Conservation (phyloP, 2,797 vertebrate species). For the Stomatorhinus walkeri region DNA sequence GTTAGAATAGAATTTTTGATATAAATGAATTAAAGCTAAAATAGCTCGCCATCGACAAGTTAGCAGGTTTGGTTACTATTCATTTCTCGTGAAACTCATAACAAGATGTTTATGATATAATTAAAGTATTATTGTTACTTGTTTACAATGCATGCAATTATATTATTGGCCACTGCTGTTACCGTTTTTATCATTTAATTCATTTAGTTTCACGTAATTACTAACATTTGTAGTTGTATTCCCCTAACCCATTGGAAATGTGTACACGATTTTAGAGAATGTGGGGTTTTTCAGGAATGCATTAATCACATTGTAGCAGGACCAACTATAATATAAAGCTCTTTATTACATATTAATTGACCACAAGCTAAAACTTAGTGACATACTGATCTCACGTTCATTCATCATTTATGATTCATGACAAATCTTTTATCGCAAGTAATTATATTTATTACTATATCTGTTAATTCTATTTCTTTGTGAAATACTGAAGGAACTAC, state of each 20-base stretch:
- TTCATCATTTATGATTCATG: no score
- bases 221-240: not conserved
- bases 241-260: no score
- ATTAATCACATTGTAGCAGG: no score
- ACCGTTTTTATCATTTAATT: not conserved
- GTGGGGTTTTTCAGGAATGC: no score
- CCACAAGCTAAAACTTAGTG: no score
- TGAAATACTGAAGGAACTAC: not conserved
- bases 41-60: not conserved
- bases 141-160: not conserved
- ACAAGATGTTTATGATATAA: not conserved
- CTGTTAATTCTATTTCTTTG: not conserved
- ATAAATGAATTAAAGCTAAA: not conserved
- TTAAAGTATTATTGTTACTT: not conserved
- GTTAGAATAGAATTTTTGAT: not conserved
- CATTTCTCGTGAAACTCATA: not conserved
- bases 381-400: no score
- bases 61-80: not conserved
- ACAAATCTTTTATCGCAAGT: no score
- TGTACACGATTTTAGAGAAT: no score
- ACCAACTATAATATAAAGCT: no score
- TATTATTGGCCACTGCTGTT: not conserved
- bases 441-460: not conserved
- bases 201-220: not conserved
- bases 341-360: no score